Base-by-base conservation (phyloP, 2,888 invertebrate species). In the Dascillus cervinus region DNA sequence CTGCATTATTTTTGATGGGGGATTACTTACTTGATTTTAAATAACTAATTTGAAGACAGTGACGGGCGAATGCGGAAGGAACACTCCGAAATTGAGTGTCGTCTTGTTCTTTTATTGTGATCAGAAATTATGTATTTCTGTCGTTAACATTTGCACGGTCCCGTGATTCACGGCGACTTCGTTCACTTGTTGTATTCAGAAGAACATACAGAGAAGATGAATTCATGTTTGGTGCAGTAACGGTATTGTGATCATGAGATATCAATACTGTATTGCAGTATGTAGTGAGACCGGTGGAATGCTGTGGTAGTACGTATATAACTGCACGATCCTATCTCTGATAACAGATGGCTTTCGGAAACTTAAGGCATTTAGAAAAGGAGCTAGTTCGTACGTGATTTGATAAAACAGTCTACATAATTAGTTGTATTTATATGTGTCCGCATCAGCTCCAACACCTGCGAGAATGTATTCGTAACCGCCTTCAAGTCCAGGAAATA, bases 301-400 rank as follows among this genome's bases (percentile, higher is more conserved):
- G 49, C 40, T 34, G 37, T 26, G 38, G 29, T 41, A 45, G 43
- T 44, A 39, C 41, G 47, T 53, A 53, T 52, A 46, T 53, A 53
- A 41, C 42, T 43, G 47, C 43, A 46, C 45, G 55, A 55, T 55
- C 48, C 44, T 55, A 55, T 55, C 55, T 46, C 35, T 40, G 55
- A 51, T 53, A 55, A 55, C 48, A 44, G 49, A 55, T 53, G 52
- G 55, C 50, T 51, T 51, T 51, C 48, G 52, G 53, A 51, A 52
- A 49, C 48, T 34, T 42, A 31, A 43, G 34, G 38, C 44, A 42
- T 34, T 47, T 45, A 44, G 41, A 44, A 41, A 41, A 46, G 41
- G n/a, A 39, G 46, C 43, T 47, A 32, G 26, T 15, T 28, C 28
- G 29, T 39, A 36, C 39, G 32, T 39, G 32, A 35, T 34, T 28